Evolutionary conservation across 2,113 vertebrate genomes (phyloP).

Genomic region (Hassar affinis): DNA sequence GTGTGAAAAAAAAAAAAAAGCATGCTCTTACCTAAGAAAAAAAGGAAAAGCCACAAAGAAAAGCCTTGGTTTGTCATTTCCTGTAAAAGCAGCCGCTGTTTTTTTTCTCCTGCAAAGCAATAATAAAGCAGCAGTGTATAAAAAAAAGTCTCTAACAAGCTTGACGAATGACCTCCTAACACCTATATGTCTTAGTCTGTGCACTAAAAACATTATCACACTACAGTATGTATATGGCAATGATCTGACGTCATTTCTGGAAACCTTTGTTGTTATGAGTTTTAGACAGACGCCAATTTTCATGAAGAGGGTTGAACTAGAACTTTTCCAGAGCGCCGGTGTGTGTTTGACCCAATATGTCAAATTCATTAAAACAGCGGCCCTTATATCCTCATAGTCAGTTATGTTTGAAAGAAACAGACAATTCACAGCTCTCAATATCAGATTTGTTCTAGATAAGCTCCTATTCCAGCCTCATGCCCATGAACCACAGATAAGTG

Average conservation of each 20-base stretch:
- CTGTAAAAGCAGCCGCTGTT: not conserved
- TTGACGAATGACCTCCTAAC: not conserved
- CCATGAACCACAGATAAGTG: not conserved
- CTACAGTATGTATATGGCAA: not conserved
- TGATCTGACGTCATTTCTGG: not conserved
- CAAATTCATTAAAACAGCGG: not conserved
- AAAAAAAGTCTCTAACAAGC: no score
- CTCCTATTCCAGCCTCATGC: not conserved
- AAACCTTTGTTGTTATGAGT: not conserved
- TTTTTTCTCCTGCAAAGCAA: not conserved
- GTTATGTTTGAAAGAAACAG: not conserved
- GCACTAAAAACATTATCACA: not conserved
- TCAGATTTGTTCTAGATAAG: not conserved
- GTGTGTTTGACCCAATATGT: not conserved
- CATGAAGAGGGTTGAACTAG: not conserved
- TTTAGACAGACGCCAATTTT: not conserved
- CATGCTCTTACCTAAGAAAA: conserved; percentile 18
- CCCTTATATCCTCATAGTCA: not conserved
- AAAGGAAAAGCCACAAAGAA: conserved; percentile 5
- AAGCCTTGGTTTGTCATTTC: conserved; percentile 41
- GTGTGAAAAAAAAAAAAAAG: not conserved
- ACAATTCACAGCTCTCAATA: no score
- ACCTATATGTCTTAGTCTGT: not conserved
- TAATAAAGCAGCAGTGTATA: not conserved
- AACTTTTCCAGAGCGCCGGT: not conserved